Conservation (phyloP, 1,140 invertebrate genomes). For the Zaprionus tsacasi region DNA sequence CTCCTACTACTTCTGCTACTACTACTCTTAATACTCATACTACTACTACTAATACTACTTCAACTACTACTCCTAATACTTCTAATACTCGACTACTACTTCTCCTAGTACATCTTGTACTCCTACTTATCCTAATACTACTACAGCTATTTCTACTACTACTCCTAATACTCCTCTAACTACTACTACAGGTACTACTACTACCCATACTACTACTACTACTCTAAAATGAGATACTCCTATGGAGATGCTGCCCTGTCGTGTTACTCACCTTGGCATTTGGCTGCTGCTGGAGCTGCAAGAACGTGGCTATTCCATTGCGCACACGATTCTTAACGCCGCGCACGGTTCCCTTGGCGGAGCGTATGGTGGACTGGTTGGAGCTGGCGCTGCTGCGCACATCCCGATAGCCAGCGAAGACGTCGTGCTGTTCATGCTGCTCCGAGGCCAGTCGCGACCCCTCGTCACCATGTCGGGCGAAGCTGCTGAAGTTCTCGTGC, state of each 20-base stretch:
- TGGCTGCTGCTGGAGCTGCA: constrained; percentile 90
- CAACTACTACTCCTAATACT: no score
- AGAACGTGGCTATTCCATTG: constrained; percentile 97
- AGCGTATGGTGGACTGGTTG: constrained; percentile 90
- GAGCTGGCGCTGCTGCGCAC: constrained; percentile 90
- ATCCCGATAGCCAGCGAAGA: constrained; percentile 93
- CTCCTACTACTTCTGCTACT: neutral
- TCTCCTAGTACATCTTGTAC: no score
- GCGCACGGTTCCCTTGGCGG: constrained; percentile 95
- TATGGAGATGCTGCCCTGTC: neutral
- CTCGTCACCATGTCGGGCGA: constrained; percentile 83
- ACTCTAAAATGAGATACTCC: no score
- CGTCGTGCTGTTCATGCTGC: constrained; percentile 87
- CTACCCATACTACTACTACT: no score
- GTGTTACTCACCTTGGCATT: constrained; percentile 88
- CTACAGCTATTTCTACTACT: no score
- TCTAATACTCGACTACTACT: no score
- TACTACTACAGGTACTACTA: no score
- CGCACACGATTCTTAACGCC: constrained; percentile 97
- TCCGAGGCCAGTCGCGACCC: constrained; percentile 52
- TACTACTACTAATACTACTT: no score
- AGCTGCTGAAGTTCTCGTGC: constrained; percentile 85
- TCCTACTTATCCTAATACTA: no score
- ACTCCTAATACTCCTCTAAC: no score
- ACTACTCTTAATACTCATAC: no score